Conservation (phyloP, 2,888 invertebrate genomes). For the Sesamia inferens region DNA sequence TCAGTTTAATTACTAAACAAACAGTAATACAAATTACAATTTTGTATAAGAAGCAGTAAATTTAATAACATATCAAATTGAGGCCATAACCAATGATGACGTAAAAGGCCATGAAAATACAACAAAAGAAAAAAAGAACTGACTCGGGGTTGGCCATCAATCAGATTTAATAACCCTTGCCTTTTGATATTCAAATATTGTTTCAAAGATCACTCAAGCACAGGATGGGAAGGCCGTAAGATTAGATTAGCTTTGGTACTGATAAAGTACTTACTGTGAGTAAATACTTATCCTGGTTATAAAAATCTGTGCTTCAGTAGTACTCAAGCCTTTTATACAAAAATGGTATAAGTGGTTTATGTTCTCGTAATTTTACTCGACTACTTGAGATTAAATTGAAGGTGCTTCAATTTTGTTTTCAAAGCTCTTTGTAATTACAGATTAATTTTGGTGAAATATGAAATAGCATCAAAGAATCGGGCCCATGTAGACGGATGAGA, state of each 20-base stretch:
- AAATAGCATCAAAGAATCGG: background rate
- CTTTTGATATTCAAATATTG: slow-evolving; percentile 54
- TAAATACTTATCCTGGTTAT: slow-evolving; percentile 4
- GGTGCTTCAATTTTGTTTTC: too few species aligned
- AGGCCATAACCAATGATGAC: too few species aligned
- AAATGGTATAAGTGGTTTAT: background rate
- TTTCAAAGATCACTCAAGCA: slow-evolving; percentile 49
- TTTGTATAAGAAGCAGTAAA: background rate
- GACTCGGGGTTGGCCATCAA: slow-evolving; percentile 36
- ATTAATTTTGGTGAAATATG: background rate
- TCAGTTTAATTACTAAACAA: too few species aligned
- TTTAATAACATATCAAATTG: background rate
- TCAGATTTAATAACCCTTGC: slow-evolving; percentile 48
- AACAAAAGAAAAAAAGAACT: slow-evolving; percentile 21
- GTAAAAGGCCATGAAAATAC: background rate
- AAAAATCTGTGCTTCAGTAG: slow-evolving; percentile 21
- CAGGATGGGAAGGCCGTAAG: slow-evolving; percentile 39
- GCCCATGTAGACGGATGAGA: background rate
- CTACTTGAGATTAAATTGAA: slow-evolving; percentile 4
- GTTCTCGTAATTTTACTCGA: background rate
- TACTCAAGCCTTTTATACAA: slow-evolving; percentile 9
- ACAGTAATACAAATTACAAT: too few species aligned
- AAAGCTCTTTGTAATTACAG: slow-evolving; percentile 5
- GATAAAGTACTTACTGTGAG: slow-evolving; percentile 13
- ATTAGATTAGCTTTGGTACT: slow-evolving; percentile 34